Evolutionary conservation across 1,140 invertebrate genomes (phyloP).

Genomic region (Leptinotarsa lineolata): DNA sequence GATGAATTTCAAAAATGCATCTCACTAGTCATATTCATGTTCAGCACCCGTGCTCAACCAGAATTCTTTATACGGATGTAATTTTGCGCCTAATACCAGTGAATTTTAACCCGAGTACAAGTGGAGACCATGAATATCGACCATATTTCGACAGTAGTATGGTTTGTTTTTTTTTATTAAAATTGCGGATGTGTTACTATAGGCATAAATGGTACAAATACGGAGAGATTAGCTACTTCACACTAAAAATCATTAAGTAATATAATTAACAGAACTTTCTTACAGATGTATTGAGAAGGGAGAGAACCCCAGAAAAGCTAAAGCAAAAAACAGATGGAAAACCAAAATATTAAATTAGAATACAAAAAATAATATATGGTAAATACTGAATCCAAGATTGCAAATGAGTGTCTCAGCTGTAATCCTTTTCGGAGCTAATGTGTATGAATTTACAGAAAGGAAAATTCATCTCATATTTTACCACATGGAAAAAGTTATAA

Average conservation of each 20-base stretch:
- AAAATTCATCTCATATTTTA: too few species aligned
- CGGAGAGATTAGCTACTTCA: slow-evolving; percentile 62
- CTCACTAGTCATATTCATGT: neutral
- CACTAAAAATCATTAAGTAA: slow-evolving; percentile 57
- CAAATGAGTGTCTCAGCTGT: slow-evolving; percentile 64
- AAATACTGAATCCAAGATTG: slow-evolving; percentile 45
- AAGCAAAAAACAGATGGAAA: slow-evolving; percentile 41
- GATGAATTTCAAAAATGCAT: slow-evolving; percentile 14
- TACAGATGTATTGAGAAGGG: slow-evolving; percentile 44
- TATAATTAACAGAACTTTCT: slow-evolving; percentile 42
- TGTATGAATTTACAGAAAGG: too few species aligned
- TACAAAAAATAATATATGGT: slow-evolving; percentile 26
- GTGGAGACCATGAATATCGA: neutral
- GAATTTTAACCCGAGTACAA: neutral
- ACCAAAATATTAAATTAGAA: slow-evolving; percentile 19
- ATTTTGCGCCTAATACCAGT: slow-evolving; percentile 10
- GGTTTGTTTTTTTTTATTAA: slow-evolving; percentile 40
- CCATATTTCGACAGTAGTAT: slow-evolving; percentile 38
- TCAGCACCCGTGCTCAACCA: slow-evolving; percentile 1
- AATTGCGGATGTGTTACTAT: slow-evolving; percentile 50
- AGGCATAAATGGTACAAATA: slow-evolving; percentile 57
- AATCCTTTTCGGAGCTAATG: slow-evolving; percentile 53
- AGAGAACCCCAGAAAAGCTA: slow-evolving; percentile 37
- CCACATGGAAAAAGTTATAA: too few species aligned
- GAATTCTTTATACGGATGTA: slow-evolving; percentile 9